A percentile compares a stretch with the other conserved stretches of the same genome.
Evolutionary conservation across 2,888 invertebrate species (phyloP).

Genomic region (Ectobius pallidus): DNA sequence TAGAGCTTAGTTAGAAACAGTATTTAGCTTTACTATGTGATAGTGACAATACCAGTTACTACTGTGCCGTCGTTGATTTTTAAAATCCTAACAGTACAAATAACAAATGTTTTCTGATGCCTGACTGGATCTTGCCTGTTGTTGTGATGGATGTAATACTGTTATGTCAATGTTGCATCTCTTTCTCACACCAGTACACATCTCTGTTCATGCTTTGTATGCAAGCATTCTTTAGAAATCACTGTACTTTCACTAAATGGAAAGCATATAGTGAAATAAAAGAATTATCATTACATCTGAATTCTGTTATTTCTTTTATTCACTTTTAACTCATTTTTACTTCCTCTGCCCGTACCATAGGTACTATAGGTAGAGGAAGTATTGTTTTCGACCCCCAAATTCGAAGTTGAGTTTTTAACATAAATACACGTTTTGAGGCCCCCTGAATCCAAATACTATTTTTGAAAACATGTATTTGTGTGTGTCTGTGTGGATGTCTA

Average conservation of each 20-base stretch:
- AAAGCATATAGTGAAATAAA: constrained; percentile 3
- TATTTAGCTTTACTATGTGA: constrained; percentile 20
- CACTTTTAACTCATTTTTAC: too few species aligned
- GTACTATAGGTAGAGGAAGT: too few species aligned
- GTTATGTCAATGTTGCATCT: constrained; percentile 6
- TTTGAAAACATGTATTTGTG: too few species aligned
- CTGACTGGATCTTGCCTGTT: constrained; percentile 4
- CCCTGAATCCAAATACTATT: too few species aligned
- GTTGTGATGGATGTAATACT: not conserved
- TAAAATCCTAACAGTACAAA: constrained; percentile 14
- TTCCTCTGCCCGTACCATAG: too few species aligned
- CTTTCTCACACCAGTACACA: not conserved
- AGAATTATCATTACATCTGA: not conserved
- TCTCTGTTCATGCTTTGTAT: not conserved
- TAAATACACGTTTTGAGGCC: too few species aligned
- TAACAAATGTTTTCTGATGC: constrained; percentile 7
- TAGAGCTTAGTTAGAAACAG: not conserved
- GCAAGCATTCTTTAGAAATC: not conserved
- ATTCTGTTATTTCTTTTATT: too few species aligned
- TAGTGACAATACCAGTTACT: constrained; percentile 33
- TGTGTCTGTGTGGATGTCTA: too few species aligned
- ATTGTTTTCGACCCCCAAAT: too few species aligned
- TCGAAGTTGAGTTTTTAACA: too few species aligned
- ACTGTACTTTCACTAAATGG: not conserved
- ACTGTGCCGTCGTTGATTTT: constrained; percentile 18